Base-by-base conservation (phyloP, 2,113 vertebrate species). In the Chauna torquata region DNA sequence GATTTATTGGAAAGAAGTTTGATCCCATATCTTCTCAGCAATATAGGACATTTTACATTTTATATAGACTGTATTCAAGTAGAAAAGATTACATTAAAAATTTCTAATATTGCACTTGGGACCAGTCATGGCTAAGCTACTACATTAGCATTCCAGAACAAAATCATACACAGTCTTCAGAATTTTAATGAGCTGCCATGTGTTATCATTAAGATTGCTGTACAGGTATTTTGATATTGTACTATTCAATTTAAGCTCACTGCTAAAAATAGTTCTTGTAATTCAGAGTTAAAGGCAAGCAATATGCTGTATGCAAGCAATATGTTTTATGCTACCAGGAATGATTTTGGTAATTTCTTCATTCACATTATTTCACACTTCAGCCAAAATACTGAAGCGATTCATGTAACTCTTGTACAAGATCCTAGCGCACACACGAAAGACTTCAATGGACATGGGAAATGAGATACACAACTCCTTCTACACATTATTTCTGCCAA, bases 1-100 rank as follows among this genome's bases (percentile, higher is more conserved):
- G 86, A 95, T 98, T 98, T 97, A 98, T 98, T 98, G 93, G 94
- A 97, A 98, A 95, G 94, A 95, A 94, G 87, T 95, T 82, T 95
- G 93, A 97, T 97, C 96, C 94, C 92, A 24, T 92, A 94, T 97
- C 87, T 65, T 96, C 96, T 96, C 58, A 96, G 95, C 92, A 97
- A 97, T 88, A 97, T 54, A 83, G 88, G 93, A 89, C 36, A 84
- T 92, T 97, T 91, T 95, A 93, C 92, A 95, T 97, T 96, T 91
- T 59, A 93, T 95, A 96, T 54, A 92, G 89, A 97, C 68, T 84
- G 71, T 96, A 88, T 97, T 97, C 96, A 97, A 97, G 95, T 97
- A 98, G 94, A 97, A 98, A 97, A 97, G 89, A 78, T 92, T 84
- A 96, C 94, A 91, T 95, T 68, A 95, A 87, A 92, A 95, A 92